Percentiles rank a stretch among this genome's conserved stretches.
These are phyloP conservation scores for Lordiphosa stackelbergi DNA, from an alignment of 1,140 invertebrate genomes.

Conservation along the genomic window DNA sequence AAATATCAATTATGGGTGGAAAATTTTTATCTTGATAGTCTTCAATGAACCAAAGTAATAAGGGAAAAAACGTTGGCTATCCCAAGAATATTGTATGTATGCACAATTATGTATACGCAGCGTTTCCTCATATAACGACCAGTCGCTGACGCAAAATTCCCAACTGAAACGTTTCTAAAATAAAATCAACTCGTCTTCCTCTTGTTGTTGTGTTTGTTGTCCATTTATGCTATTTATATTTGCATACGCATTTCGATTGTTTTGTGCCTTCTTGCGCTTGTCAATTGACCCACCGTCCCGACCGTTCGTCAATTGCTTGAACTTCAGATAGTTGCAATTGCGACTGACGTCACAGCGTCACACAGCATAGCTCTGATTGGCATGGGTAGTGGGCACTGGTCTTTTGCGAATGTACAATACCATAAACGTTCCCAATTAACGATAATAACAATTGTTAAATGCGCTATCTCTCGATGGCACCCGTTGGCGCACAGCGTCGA, in stretches of 20 bases:
- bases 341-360: conserved; percentile 47
- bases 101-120: conserved; percentile 40
- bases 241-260: conserved; percentile 30
- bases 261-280: conserved; percentile 22
- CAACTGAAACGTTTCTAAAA: conserved; percentile 56
- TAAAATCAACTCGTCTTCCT: conserved; percentile 58
- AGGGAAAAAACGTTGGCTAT: too few relatives aligned
- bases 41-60: too few relatives aligned
- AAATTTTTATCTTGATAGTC: too few relatives aligned
- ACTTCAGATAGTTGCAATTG: conserved; percentile 47
- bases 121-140: conserved; percentile 43
- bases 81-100: too few relatives aligned
- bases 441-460: conserved; percentile 60
- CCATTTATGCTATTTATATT: conserved; percentile 59
- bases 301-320: conserved; percentile 55
- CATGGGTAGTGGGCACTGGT: conserved; percentile 26
- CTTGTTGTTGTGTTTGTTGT: conserved; percentile 39
- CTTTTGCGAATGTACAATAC: conserved; percentile 3
- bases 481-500: neutral
- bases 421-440: conserved; percentile 51
- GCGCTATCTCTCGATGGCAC: conserved; percentile 46
- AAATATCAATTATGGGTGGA: too few relatives aligned
- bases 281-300: conserved; percentile 37
- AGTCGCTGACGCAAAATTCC: conserved; percentile 61
- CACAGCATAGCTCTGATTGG: conserved; percentile 35